phyloP scores from a whole-genome alignment of 2,113 vertebrate genomes.

The Miniopterus natalensis region DNA sequence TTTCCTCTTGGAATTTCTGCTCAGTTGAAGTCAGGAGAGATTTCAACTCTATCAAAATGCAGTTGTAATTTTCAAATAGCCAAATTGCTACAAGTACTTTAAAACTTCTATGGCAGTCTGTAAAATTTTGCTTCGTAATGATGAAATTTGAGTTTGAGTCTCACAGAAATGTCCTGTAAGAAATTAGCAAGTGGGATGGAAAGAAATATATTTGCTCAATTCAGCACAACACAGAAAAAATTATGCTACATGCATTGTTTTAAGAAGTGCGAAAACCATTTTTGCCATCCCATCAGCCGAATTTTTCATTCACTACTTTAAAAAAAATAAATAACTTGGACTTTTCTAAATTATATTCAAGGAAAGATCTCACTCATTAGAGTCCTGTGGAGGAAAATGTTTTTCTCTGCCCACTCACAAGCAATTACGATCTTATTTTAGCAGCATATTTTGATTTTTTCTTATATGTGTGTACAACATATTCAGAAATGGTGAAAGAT shows the following conservation, averaged over 20 bases:
- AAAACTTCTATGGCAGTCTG: background rate
- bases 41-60: background rate
- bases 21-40: background rate
- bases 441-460: conserved; percentile 49
- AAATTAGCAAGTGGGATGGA: conserved; percentile 11
- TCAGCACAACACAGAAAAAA: background rate
- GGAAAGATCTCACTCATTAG: conserved; percentile 23
- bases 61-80: conserved; percentile 35
- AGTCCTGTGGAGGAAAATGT: background rate
- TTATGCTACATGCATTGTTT: conserved; percentile 34
- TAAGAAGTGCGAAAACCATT: conserved; percentile 38
- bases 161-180: conserved; percentile 37
- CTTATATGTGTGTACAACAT: background rate
- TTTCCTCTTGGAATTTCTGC: background rate
- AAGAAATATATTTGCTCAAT: conserved; percentile 9
- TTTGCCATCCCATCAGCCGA: background rate
- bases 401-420: conserved; percentile 7
- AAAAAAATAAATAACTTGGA: background rate
- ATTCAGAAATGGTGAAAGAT: background rate
- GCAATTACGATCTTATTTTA: conserved; percentile 64
- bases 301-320: background rate
- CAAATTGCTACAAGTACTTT: background rate
- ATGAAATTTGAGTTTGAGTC: conserved; percentile 32
- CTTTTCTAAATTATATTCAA: conserved; percentile 42
- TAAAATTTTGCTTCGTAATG: conserved; percentile 55